Percentiles rank a stretch among this genome's conserved stretches.
Conservation (phyloP, 2,888 invertebrate genomes). For the Drosophila pegasa region DNA sequence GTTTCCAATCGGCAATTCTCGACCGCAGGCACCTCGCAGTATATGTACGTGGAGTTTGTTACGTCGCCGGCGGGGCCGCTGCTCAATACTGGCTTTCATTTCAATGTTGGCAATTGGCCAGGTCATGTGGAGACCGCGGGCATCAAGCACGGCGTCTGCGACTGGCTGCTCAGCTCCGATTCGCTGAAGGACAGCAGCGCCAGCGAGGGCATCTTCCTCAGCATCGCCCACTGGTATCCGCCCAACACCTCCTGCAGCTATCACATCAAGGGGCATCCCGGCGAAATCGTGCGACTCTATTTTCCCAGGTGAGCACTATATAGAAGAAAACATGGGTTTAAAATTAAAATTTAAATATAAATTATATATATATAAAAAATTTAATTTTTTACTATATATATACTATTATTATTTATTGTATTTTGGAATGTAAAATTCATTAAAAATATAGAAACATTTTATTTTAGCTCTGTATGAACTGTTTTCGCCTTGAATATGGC, state of each 20-base stretch:
- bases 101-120: slow-evolving; percentile 97
- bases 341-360: background rate
- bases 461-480: no score
- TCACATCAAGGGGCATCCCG: slow-evolving; percentile 93
- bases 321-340: background rate
- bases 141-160: slow-evolving; percentile 93
- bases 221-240: slow-evolving; percentile 97
- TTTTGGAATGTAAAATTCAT: no score
- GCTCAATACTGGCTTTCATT: slow-evolving; percentile 96
- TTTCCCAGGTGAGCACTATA: slow-evolving; percentile 90
- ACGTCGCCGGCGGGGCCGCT: slow-evolving; percentile 95
- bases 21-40: slow-evolving; percentile 90
- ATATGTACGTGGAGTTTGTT: slow-evolving; percentile 94
- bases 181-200: slow-evolving; percentile 91
- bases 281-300: slow-evolving; percentile 94
- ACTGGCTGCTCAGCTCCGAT: slow-evolving; percentile 94
- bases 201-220: slow-evolving; percentile 94
- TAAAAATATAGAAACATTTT: no score
- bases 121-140: slow-evolving; percentile 96
- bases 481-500: no score
- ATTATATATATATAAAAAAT: background rate
- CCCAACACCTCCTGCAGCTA: slow-evolving; percentile 97
- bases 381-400: no score
- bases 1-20: slow-evolving; percentile 3
- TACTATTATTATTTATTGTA: no score